These are phyloP conservation scores for Sandelia bainsii DNA, from an alignment of 2,797 vertebrate genomes.

Conservation along the genomic window DNA sequence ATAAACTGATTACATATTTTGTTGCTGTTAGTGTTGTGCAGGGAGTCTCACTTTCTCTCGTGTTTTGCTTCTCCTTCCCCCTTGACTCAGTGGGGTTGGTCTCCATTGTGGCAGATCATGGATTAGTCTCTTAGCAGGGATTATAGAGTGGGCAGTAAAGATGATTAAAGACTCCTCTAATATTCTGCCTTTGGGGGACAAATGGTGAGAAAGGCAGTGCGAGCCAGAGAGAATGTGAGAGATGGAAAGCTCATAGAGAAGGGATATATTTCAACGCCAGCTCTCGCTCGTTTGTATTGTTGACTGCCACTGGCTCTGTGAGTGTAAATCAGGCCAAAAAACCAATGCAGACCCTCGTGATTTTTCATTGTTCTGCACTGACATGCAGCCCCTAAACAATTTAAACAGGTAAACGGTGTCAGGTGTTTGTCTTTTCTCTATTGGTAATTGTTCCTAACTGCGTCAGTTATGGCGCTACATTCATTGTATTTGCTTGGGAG, in stretches of 20 bases:
- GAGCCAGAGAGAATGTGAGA: conserved; percentile 30
- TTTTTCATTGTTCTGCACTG: background rate
- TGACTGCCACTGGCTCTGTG: conserved; percentile 32
- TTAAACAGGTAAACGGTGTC: background rate
- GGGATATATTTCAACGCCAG: conserved; percentile 50
- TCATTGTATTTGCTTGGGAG: background rate
- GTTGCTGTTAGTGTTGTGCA: no score
- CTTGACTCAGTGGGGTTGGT: conserved; percentile 45
- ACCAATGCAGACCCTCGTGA: background rate
- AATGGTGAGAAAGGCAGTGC: conserved; percentile 50
- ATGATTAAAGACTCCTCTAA: conserved; percentile 78
- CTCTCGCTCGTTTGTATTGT: conserved; percentile 43
- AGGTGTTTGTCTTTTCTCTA: background rate
- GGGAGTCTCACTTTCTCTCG: conserved; percentile 10
- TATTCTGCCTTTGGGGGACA: conserved; percentile 68
- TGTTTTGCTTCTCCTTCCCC: conserved; percentile 27
- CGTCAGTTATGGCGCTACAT: background rate
- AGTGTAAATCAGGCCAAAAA: conserved; percentile 47
- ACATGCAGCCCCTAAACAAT: background rate
- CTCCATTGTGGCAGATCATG: conserved; percentile 69
- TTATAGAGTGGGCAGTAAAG: conserved; percentile 80
- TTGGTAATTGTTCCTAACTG: background rate
- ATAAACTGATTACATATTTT: background rate
- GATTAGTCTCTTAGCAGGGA: conserved; percentile 74
- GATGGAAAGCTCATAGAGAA: conserved; percentile 43